phyloP scores from a whole-genome alignment of 2,113 vertebrate species.

The Xiphias gladius region DNA sequence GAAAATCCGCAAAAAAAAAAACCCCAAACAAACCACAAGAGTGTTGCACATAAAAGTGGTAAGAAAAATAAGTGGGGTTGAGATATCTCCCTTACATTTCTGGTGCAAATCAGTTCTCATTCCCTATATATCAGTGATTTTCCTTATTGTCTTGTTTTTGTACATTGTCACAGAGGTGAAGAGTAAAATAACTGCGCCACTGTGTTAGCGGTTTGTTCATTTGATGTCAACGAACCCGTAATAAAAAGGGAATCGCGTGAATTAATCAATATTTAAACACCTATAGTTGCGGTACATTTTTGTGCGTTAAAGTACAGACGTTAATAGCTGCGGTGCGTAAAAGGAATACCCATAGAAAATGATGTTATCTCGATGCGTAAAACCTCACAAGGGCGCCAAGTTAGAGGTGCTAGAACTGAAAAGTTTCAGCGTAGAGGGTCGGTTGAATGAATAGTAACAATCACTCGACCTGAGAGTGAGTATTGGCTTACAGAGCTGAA shows the following conservation, averaged over 20 bases:
- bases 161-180: background rate
- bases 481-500: slow-evolving; percentile 91
- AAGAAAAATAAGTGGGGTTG: too few species aligned
- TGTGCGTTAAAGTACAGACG: slow-evolving; percentile 36
- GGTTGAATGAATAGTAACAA: background rate
- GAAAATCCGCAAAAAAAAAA: background rate
- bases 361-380: slow-evolving; percentile 22
- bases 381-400: background rate
- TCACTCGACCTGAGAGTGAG: background rate
- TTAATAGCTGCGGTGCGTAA: background rate
- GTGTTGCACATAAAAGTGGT: too few species aligned
- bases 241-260: background rate
- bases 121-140: background rate
- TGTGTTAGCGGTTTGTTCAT: background rate
- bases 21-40: too few species aligned
- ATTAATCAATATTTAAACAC: background rate
- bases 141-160: background rate
- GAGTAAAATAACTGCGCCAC: background rate
- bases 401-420: background rate
- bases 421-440: fast-evolving
- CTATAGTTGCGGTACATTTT: background rate
- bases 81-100: too few species aligned
- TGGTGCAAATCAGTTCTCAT: background rate
- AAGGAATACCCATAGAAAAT: background rate
- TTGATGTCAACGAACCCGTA: background rate